Evolutionary conservation across 1,140 invertebrate genomes (phyloP), one percentile per base, ranked within the genome.

Genomic region (Zophobas atratus): DNA sequence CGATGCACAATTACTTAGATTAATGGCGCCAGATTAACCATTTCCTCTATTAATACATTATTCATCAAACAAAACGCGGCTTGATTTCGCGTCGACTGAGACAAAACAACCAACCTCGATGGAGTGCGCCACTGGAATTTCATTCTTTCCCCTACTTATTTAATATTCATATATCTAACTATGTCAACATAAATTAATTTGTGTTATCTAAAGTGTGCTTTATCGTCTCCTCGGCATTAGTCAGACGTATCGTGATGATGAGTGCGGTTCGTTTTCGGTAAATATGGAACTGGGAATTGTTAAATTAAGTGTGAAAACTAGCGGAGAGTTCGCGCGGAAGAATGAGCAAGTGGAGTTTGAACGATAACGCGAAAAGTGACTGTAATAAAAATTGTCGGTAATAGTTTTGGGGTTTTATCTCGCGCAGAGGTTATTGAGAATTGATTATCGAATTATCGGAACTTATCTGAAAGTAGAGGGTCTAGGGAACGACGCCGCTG

Each of bases 131-230:
- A 46, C 39, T 67, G 60, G 60, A 43, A 67, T 43, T 67, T 67
- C 60, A 43, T 67, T 41, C 3, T 32, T 63, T 36, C 57, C 57
- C 35, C 57, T 63, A 67, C 38, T 67, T 67, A 36, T 36, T 63
- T 39, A 1, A 6, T 43, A 67, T 67, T 38, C 60, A 67, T 67
- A 67, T 67, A 38, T 51, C 20, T 4, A 46, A 46, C 43, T 60
- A 34, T 67, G 60, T 41, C 60, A 67, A 67, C 60, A 67, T 67
- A 67, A 67, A 67, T 67, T 67, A 67, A 67, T 67, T 55, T 67
- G 60, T 43, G 60, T 67, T 67, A 67, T 67, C 60, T 43, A 20
- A 67, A 43, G 60, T 60, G 36, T 60, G 57, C 32, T 41, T 46
- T 67, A 67, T 43, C 39, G 20, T 67, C 20, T 20, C 6, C 60